Percentiles rank a stretch among this genome's conserved stretches.
phyloP scores from a whole-genome alignment of 2,888 invertebrate species.

The Stramonita haemastoma region DNA sequence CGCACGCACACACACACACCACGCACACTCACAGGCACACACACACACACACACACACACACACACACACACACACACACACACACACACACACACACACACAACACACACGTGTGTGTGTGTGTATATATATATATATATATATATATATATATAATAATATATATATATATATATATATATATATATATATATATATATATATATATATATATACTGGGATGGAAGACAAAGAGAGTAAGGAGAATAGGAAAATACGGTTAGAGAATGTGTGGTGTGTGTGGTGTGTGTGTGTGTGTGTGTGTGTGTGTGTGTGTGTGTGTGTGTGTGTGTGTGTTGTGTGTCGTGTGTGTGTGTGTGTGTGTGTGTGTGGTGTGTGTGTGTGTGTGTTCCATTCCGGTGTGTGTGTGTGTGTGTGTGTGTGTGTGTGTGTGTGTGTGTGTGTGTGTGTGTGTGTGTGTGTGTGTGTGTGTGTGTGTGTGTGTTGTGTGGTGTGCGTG shows the following conservation, averaged over 20 bases:
- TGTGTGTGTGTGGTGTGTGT: neutral
- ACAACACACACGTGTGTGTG: neutral
- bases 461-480: constrained; percentile 13
- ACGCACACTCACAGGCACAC: neutral
- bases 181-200: no score
- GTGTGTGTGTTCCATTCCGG: neutral
- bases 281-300: constrained; percentile 10
- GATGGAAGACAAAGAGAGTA: no score
- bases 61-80: neutral
- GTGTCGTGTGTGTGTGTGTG: neutral
- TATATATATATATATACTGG: no score
- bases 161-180: no score
- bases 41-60: constrained; percentile 2
- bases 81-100: neutral
- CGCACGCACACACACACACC: constrained; percentile 6
- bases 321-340: neutral
- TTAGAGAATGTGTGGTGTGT: constrained; percentile 11
- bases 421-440: neutral
- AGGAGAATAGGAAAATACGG: no score
- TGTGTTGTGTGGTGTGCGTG: neutral
- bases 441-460: neutral
- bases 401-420: constrained; percentile 14
- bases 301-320: neutral
- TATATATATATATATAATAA: no score
- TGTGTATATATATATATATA: no score